A percentile compares a stretch with the other conserved stretches of the same genome.
phyloP scores from a whole-genome alignment of 2,797 vertebrate species.

The Alca torda region DNA sequence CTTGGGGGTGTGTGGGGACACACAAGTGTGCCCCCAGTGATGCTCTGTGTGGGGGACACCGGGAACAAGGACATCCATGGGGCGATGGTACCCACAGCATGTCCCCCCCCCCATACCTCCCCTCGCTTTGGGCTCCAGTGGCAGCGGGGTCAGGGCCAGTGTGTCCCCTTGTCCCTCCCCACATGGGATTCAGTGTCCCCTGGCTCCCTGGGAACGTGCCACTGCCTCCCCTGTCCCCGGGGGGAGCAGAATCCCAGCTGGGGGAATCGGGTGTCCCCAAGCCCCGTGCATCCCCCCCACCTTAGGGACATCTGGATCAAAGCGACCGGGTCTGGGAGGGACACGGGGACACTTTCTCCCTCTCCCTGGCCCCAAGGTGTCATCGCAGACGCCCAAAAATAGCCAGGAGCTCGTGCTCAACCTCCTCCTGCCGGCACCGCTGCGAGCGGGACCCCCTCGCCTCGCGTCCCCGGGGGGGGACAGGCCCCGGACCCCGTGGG shows the following conservation, averaged over 20 bases:
- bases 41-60: neutral
- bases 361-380: neutral
- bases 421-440: neutral
- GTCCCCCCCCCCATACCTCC: rapidly evolving
- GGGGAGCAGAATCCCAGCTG: neutral
- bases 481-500: neutral
- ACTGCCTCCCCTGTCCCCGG: rapidly evolving
- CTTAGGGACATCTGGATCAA: neutral
- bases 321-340: neutral
- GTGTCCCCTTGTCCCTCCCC: neutral
- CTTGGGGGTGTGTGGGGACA: too few species aligned
- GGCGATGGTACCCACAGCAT: neutral
- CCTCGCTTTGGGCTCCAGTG: neutral
- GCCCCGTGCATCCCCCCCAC: rapidly evolving
- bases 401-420: neutral
- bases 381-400: constrained; percentile 21
- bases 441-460: neutral
- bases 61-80: neutral
- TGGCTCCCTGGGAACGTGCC: rapidly evolving
- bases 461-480: rapidly evolving
- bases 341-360: neutral
- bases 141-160: neutral
- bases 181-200: rapidly evolving
- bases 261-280: rapidly evolving
- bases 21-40: neutral